phyloP scores from a whole-genome alignment of 37 sponge, comb jelly and placozoan genomes.

The Oopsacas minuta region DNA sequence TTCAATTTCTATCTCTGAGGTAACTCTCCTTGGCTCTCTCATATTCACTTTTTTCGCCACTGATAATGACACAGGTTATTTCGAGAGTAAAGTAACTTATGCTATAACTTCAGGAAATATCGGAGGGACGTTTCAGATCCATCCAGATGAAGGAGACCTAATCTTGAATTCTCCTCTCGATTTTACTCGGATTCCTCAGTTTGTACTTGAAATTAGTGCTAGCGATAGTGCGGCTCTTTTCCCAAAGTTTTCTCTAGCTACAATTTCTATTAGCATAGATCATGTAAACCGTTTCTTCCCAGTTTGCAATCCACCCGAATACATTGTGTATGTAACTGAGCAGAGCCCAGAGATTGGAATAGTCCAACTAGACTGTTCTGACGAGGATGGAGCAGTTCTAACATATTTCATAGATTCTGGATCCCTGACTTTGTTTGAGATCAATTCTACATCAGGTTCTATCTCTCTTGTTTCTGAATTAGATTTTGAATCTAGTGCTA shows the following conservation, averaged over 20 bases:
- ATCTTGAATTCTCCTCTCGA: not conserved
- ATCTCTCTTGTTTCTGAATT: not conserved
- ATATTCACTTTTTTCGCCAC: not conserved
- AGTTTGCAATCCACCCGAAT: not conserved
- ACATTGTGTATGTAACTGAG: not conserved
- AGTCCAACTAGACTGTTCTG: not conserved
- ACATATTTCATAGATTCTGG: not conserved
- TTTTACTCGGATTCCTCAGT: not conserved
- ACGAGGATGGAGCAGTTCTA: not conserved
- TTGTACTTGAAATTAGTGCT: not conserved
- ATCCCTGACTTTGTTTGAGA: not conserved
- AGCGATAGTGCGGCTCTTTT: not conserved
- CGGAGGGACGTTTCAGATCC: not conserved
- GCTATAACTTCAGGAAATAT: not conserved
- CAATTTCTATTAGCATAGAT: not conserved
- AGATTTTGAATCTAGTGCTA: not conserved
- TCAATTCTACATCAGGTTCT: not conserved
- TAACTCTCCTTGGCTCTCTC: not conserved
- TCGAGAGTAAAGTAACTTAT: not conserved
- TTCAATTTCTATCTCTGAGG: not conserved
- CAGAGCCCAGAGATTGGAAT: not conserved
- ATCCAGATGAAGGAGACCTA: not conserved
- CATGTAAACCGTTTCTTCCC: not conserved
- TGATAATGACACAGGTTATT: not conserved
- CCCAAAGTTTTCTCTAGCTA: not conserved